Percentiles rank a stretch among this genome's conserved stretches.
Evolutionary conservation across 1,140 invertebrate genomes (phyloP).

Genomic region (Aphidius ervi): DNA sequence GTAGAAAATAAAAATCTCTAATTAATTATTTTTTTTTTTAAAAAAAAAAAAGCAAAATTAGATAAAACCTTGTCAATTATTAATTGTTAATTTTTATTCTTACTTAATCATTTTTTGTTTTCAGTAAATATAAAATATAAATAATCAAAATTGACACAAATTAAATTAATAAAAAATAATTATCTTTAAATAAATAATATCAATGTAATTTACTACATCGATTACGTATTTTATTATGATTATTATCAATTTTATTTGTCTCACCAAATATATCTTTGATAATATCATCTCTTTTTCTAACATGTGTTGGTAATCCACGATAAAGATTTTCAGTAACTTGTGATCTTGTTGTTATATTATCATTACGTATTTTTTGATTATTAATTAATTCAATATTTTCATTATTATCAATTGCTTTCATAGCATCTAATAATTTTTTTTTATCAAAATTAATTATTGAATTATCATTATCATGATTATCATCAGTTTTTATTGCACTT

Average conservation of each 20-base stretch:
- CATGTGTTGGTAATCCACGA: constrained; percentile 40
- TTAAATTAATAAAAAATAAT: too few relatives aligned
- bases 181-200: neutral
- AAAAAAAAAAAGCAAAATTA: too few relatives aligned
- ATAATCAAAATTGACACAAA: too few relatives aligned
- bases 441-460: constrained; percentile 52
- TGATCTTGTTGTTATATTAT: constrained; percentile 29
- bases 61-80: too few relatives aligned
- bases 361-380: constrained; percentile 32
- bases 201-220: constrained; percentile 30
- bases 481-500: constrained; percentile 25
- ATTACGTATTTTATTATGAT: constrained; percentile 21
- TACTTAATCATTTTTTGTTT: too few relatives aligned
- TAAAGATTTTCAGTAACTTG: constrained; percentile 50
- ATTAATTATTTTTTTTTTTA: too few relatives aligned
- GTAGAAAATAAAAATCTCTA: too few relatives aligned
- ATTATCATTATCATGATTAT: constrained; percentile 29
- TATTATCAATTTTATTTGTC: constrained; percentile 16
- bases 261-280: constrained; percentile 46
- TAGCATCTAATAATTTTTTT: constrained; percentile 59
- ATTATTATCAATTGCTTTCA: constrained; percentile 63
- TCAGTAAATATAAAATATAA: too few relatives aligned
- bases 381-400: constrained; percentile 51
- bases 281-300: constrained; percentile 39
- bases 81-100: too few relatives aligned